These are phyloP conservation scores for Bhutanitis thaidina DNA, from an alignment of 2,888 invertebrate genomes.

Conservation along the genomic window DNA sequence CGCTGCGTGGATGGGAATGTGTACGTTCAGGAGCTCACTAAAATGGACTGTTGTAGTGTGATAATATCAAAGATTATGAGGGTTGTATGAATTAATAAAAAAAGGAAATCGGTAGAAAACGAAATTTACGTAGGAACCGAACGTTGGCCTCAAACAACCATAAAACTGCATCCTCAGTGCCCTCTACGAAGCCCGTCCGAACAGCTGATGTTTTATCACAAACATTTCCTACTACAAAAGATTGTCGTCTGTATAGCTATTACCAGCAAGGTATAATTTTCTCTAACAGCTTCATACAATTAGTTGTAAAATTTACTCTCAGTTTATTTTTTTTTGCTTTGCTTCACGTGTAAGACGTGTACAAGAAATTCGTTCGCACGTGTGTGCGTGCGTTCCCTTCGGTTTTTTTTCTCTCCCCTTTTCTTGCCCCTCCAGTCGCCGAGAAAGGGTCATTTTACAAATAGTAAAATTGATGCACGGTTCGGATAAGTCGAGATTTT, in stretches of 20 bases:
- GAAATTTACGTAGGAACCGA: slow-evolving; percentile 21
- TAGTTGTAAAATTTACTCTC: slow-evolving; percentile 40
- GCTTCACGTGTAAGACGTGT: slow-evolving; percentile 26
- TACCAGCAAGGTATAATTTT: slow-evolving; percentile 23
- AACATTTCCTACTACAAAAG: slow-evolving; percentile 22
- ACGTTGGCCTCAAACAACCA: slow-evolving; percentile 36
- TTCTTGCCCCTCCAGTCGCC: slow-evolving; percentile 30
- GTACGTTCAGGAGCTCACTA: not conserved
- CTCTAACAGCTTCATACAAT: slow-evolving; percentile 30
- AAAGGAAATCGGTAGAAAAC: not conserved
- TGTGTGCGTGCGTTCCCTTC: slow-evolving; percentile 27
- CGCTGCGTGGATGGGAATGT: too few species aligned
- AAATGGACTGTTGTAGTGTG: too few species aligned
- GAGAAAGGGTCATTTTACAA: slow-evolving; percentile 45
- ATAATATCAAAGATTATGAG: too few species aligned
- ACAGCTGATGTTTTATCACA: slow-evolving; percentile 47
- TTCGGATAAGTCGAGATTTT: slow-evolving; percentile 29
- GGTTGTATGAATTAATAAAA: not conserved
- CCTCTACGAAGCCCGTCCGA: slow-evolving; percentile 34
- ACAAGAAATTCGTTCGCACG: slow-evolving; percentile 9
- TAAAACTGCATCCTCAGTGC: slow-evolving; percentile 33
- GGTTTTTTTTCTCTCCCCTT: slow-evolving; percentile 27
- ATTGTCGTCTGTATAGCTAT: slow-evolving; percentile 12
- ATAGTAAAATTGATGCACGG: slow-evolving; percentile 36
- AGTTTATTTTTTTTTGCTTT: slow-evolving; percentile 46